Evolutionary conservation across 2,113 vertebrate species (phyloP).

Genomic region (Ptilorrhoa leucosticta): DNA sequence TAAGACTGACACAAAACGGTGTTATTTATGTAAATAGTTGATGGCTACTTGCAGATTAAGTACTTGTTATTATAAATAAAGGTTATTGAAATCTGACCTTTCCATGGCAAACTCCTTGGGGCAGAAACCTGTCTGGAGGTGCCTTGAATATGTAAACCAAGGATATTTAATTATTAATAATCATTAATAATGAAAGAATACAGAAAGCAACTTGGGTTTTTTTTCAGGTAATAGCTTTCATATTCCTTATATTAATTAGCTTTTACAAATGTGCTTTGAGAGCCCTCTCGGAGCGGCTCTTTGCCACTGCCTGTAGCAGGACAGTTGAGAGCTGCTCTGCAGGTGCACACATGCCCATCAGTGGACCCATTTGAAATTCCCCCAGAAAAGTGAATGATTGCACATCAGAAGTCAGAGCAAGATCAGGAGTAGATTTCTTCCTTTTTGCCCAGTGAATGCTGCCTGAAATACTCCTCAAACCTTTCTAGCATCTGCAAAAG

Average conservation of each 20-base stretch:
- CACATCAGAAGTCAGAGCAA: neutral
- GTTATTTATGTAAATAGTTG: neutral
- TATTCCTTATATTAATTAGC: slow-evolving; percentile 15
- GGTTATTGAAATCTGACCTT: slow-evolving; percentile 3
- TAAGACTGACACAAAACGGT: neutral
- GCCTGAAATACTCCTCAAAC: neutral
- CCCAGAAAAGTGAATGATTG: neutral
- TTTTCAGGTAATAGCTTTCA: neutral
- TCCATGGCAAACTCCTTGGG: neutral
- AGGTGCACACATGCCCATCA: neutral
- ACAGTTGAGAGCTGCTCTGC: neutral
- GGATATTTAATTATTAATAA: slow-evolving; percentile 27
- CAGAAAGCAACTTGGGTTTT: neutral
- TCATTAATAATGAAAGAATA: slow-evolving; percentile 35
- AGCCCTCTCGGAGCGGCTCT: neutral
- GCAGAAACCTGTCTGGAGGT: neutral
- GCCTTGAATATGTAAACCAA: neutral
- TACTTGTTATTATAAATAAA: slow-evolving; percentile 5
- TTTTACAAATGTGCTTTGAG: neutral
- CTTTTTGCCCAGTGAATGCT: neutral
- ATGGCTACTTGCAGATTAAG: slow-evolving; percentile 1
- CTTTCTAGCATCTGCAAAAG: neutral
- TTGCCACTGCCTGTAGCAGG: neutral
- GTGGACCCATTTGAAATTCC: neutral
- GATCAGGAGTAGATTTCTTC: neutral